Evolutionary conservation across 2,797 vertebrate genomes (phyloP).

Genomic region (Ptychobarbus kaznakovi): DNA sequence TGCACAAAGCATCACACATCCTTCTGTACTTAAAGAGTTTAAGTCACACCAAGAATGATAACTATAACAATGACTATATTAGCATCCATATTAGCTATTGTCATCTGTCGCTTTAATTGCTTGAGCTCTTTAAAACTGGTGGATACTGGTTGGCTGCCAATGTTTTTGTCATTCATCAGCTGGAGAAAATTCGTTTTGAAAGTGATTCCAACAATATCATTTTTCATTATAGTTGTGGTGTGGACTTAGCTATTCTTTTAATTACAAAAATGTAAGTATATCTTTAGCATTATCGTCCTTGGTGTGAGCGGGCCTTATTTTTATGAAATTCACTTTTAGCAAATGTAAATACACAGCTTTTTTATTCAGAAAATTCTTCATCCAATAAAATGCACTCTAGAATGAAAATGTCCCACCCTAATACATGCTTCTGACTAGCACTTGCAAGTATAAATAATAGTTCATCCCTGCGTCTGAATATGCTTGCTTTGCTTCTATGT

Average conservation of each 20-base stretch:
- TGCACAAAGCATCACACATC: constrained; percentile 14
- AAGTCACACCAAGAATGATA: not conserved
- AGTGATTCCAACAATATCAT: not conserved
- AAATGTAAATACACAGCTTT: too few species aligned
- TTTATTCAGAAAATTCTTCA: not conserved
- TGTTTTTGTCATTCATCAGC: not conserved
- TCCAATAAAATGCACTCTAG: not conserved
- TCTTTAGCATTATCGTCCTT: too few species aligned
- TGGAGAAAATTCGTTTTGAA: not conserved
- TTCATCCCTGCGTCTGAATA: not conserved
- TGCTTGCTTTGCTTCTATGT: not conserved
- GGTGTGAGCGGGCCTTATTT: too few species aligned
- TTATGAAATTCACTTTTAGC: too few species aligned
- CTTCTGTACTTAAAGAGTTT: not conserved
- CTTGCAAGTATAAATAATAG: not conserved
- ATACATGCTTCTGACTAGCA: not conserved
- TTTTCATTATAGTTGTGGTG: too few species aligned
- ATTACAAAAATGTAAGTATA: too few species aligned
- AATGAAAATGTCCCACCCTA: not conserved
- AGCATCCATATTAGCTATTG: not conserved
- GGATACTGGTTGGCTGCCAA: too few species aligned
- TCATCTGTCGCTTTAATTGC: not conserved
- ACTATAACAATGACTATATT: not conserved
- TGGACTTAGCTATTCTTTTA: too few species aligned
- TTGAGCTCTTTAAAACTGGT: not conserved